phyloP scores from a whole-genome alignment of 2,888 invertebrate species.

The Trissolcus brochymenae region DNA sequence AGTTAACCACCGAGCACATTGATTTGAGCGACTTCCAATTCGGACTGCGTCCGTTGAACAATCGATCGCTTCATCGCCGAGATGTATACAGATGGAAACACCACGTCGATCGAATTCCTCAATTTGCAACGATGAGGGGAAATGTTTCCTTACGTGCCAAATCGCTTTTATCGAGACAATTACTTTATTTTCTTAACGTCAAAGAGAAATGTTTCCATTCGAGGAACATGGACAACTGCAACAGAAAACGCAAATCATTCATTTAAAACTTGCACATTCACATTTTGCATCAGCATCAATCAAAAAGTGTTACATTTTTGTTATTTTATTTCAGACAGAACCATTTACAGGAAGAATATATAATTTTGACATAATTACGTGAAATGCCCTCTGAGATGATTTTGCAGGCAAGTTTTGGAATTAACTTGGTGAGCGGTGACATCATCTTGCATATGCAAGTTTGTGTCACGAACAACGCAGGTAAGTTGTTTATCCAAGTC shows the following conservation, averaged over 20 bases:
- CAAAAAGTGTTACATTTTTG: no score
- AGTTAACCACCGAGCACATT: conserved; percentile 17
- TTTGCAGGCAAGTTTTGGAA: conserved; percentile 26
- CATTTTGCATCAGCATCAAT: no score
- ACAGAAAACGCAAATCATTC: not conserved
- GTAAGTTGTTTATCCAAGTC: conserved; percentile 42
- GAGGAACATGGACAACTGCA: not conserved
- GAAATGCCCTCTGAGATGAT: conserved; percentile 20
- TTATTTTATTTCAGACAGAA: no score
- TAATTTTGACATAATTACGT: conserved; percentile 12
- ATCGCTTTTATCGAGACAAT: conserved; percentile 18
- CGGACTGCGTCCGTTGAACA: conserved; percentile 42
- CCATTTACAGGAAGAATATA: no score
- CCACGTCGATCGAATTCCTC: conserved; percentile 12
- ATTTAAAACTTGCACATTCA: conserved; percentile 1
- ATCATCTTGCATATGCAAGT: conserved; percentile 15
- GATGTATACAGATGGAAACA: conserved; percentile 10
- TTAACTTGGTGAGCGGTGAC: conserved; percentile 15
- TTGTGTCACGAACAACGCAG: conserved; percentile 35
- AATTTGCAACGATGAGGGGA: conserved; percentile 25
- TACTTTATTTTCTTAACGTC: conserved; percentile 17
- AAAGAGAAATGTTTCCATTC: conserved; percentile 10
- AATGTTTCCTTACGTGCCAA: conserved; percentile 24
- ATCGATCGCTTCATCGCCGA: conserved; percentile 37
- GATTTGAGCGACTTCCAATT: conserved; percentile 37